A percentile compares a stretch with the other conserved stretches of the same genome.
Conservation (phyloP, 1,140 invertebrate species). For the Probaryconus sp. region DNA sequence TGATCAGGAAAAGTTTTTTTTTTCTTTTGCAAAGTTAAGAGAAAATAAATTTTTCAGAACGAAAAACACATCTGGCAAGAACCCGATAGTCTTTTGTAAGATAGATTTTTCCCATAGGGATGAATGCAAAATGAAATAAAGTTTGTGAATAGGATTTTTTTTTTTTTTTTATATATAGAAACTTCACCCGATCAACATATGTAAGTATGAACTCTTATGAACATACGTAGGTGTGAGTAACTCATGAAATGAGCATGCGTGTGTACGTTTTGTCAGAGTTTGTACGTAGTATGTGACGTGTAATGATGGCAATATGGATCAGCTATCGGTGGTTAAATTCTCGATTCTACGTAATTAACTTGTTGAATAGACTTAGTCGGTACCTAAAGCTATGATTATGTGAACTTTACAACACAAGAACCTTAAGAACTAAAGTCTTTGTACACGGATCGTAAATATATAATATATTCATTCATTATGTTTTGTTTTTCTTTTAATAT, state of each 20-base stretch:
- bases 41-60: too few relatives aligned
- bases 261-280: slow-evolving; percentile 22
- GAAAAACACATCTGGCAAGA: too few relatives aligned
- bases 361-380: slow-evolving; percentile 68
- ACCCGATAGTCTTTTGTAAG: too few relatives aligned
- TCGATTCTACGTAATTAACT: slow-evolving; percentile 72
- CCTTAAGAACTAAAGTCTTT: slow-evolving; percentile 77
- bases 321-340: slow-evolving; percentile 77
- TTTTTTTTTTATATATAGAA: too few relatives aligned
- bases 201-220: slow-evolving; percentile 7
- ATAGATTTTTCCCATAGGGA: too few relatives aligned
- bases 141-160: too few relatives aligned
- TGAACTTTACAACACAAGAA: slow-evolving; percentile 79
- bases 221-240: slow-evolving; percentile 12
- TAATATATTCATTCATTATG: slow-evolving; percentile 61
- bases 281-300: slow-evolving; percentile 50
- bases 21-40: too few relatives aligned
- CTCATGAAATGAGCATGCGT: too few relatives aligned
- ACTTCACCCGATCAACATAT: slow-evolving; percentile 17
- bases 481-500: too few relatives aligned
- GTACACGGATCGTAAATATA: slow-evolving; percentile 77
- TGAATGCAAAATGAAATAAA: too few relatives aligned
- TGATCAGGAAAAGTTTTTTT: too few relatives aligned
- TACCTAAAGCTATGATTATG: slow-evolving; percentile 78
- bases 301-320: slow-evolving; percentile 73